Evolutionary conservation across 2,797 vertebrate genomes (phyloP).

Genomic region (Sibirionetta formosa): DNA sequence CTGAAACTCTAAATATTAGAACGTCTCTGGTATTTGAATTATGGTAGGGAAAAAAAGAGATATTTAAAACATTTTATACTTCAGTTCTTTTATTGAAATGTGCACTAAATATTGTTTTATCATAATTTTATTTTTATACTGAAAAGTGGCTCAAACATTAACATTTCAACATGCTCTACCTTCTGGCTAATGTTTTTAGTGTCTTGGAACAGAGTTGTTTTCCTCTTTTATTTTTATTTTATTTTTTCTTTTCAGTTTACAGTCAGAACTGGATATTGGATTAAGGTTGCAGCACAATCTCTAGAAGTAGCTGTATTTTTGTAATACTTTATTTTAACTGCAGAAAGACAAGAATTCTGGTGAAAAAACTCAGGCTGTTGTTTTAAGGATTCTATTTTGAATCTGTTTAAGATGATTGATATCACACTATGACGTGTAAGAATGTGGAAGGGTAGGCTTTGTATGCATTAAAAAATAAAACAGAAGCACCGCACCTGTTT

Average conservation of each 20-base stretch:
- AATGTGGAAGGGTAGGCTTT: neutral
- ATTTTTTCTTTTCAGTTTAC: neutral
- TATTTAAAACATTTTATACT: neutral
- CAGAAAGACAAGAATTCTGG: neutral
- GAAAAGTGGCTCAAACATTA: neutral
- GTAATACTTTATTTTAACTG: neutral
- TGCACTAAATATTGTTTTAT: neutral
- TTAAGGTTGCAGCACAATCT: neutral
- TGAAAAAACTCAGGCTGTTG: neutral
- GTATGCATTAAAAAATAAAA: neutral
- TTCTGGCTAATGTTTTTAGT: neutral
- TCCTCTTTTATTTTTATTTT: neutral
- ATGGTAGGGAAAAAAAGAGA: neutral
- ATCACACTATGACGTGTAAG: fast-evolving
- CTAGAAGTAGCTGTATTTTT: neutral
- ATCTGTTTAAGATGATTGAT: neutral
- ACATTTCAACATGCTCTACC: neutral
- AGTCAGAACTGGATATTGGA: neutral
- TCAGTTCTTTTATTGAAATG: neutral
- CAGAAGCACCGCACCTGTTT: neutral
- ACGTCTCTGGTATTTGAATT: neutral
- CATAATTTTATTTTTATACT: neutral
- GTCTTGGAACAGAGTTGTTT: neutral
- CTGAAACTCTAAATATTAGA: neutral
- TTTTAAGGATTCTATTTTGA: fast-evolving